Percentiles rank a stretch among this genome's conserved stretches.
These are phyloP conservation scores for Taenaris catops DNA, from an alignment of 2,888 invertebrate genomes.

Conservation along the genomic window DNA sequence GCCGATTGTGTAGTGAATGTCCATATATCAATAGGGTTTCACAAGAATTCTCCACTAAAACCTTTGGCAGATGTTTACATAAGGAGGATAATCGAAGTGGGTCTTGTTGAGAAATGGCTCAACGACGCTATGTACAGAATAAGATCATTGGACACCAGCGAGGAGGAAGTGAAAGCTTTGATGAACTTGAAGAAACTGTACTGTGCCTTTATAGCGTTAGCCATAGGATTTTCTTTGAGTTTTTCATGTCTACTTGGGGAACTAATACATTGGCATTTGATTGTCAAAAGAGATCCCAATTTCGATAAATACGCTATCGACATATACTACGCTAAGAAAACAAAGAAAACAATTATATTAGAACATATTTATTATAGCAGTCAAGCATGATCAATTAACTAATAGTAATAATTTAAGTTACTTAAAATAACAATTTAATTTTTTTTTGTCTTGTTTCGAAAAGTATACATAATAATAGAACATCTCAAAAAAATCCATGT, in stretches of 20 bases:
- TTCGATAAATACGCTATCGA: slow-evolving; percentile 85
- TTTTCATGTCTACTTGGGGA: slow-evolving; percentile 80
- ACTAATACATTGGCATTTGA: slow-evolving; percentile 82
- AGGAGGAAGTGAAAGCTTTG: slow-evolving; percentile 84
- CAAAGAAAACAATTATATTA: no score
- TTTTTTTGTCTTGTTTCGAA: no score
- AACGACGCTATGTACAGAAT: slow-evolving; percentile 84
- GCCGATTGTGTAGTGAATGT: slow-evolving; percentile 88
- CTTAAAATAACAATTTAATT: no score
- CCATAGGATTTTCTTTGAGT: slow-evolving; percentile 83
- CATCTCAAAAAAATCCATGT: no score
- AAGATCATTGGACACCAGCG: slow-evolving; percentile 75
- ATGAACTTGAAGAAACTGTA: slow-evolving; percentile 89
- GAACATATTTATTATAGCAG: no score
- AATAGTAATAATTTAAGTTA: neutral
- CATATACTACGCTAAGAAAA: no score
- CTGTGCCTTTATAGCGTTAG: slow-evolving; percentile 87
- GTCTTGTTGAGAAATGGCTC: slow-evolving; percentile 88
- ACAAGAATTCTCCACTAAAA: slow-evolving; percentile 90
- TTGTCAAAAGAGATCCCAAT: slow-evolving; percentile 83
- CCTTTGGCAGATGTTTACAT: slow-evolving; percentile 83
- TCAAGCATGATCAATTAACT: no score
- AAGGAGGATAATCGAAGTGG: slow-evolving; percentile 85
- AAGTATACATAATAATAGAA: no score
- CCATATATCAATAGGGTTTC: slow-evolving; percentile 90